Percentiles rank a stretch among this genome's conserved stretches.
These are phyloP conservation scores for Spea multiplicata DNA, from an alignment of 2,113 vertebrate species.

Conservation along the genomic window DNA sequence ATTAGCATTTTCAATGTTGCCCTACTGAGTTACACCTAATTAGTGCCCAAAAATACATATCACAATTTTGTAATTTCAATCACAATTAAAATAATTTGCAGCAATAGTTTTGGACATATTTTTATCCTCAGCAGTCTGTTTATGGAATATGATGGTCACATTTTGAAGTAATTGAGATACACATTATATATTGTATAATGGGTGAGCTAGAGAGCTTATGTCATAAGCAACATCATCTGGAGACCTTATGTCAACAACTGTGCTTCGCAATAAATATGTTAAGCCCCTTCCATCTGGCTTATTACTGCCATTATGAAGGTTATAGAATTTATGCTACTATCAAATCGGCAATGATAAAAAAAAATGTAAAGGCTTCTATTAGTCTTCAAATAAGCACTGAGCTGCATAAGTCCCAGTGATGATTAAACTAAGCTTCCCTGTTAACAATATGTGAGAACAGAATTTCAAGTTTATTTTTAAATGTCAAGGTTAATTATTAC, in stretches of 20 bases:
- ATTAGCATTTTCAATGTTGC: neutral
- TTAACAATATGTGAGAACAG: conserved; percentile 46
- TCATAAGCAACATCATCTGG: conserved; percentile 28
- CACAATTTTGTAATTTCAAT: neutral
- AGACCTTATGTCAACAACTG: conserved; percentile 40
- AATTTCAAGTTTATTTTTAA: conserved; percentile 48
- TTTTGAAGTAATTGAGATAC: neutral
- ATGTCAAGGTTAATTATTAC: conserved; percentile 49
- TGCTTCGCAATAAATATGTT: conserved; percentile 32
- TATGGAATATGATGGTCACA: neutral
- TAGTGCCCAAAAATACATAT: neutral
- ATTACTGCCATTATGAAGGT: conserved; percentile 39
- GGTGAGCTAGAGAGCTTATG: conserved; percentile 1
- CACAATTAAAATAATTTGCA: conserved; percentile 18
- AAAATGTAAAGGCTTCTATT: conserved; percentile 46
- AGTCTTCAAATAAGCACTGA: conserved; percentile 48
- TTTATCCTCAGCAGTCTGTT: neutral
- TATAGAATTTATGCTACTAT: conserved; percentile 41
- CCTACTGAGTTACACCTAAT: conserved; percentile 10
- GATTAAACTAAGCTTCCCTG: conserved; percentile 46
- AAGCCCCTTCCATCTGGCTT: conserved; percentile 44
- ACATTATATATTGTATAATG: conserved; percentile 1
- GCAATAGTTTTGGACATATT: neutral
- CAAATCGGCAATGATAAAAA: conserved; percentile 44
- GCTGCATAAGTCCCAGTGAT: conserved; percentile 44